A percentile compares a stretch with the other conserved stretches of the same genome.
These are phyloP conservation scores for Drosophila tanythrix DNA, from an alignment of 2,888 invertebrate genomes.

Conservation along the genomic window DNA sequence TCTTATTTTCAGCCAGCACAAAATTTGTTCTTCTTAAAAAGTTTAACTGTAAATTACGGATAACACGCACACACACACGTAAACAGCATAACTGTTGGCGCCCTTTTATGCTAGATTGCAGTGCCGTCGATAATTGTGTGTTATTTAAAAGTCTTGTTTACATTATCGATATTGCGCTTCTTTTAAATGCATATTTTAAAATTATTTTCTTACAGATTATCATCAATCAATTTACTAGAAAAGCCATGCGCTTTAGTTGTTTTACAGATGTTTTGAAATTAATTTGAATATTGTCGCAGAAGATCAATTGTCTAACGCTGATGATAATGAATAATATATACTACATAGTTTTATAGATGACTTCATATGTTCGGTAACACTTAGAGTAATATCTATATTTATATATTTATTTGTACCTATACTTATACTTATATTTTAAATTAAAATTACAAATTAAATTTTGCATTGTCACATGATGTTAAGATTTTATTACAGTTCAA, in stretches of 20 bases:
- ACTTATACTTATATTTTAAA: neutral
- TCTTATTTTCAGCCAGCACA: neutral
- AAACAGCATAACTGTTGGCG: neutral
- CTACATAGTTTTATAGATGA: neutral
- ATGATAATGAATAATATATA: neutral
- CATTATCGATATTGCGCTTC: neutral
- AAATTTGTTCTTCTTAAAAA: neutral
- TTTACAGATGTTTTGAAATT: neutral
- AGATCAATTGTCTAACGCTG: neutral
- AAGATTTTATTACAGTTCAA: slow-evolving; percentile 51
- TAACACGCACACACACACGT: neutral
- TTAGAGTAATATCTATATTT: neutral
- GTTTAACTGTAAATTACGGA: slow-evolving; percentile 23
- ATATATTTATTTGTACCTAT: neutral
- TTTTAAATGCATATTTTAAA: neutral
- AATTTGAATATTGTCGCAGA: neutral
- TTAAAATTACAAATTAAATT: neutral
- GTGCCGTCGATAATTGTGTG: slow-evolving; percentile 1
- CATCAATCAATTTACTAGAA: neutral
- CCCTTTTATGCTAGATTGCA: slow-evolving; percentile 17
- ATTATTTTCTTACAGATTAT: neutral
- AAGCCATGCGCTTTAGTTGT: neutral
- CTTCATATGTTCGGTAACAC: neutral
- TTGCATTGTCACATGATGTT: neutral
- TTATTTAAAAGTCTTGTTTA: neutral